phyloP scores from a whole-genome alignment of 2,888 invertebrate species.

The Nasonovia ribisnigri region DNA sequence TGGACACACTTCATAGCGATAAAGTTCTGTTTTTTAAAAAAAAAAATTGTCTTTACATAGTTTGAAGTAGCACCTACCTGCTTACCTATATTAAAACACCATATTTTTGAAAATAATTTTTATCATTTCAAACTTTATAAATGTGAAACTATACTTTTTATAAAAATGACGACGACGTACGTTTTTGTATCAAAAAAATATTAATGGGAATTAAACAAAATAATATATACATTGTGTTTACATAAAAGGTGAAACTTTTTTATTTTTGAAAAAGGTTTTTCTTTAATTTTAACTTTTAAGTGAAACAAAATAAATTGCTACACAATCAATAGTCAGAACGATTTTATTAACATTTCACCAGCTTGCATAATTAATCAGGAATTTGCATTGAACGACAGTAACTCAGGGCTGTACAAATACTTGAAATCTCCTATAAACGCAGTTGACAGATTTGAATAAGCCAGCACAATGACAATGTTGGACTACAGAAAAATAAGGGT shows the following conservation, averaged over 20 bases:
- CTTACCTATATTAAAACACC: not conserved
- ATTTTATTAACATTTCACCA: slow-evolving; percentile 44
- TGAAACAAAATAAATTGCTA: slow-evolving; percentile 14
- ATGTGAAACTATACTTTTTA: not conserved
- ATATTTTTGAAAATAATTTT: not conserved
- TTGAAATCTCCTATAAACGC: slow-evolving; percentile 12
- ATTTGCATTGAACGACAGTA: slow-evolving; percentile 46
- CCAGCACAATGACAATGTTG: not conserved
- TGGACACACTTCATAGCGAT: not conserved
- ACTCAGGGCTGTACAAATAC: slow-evolving; percentile 29
- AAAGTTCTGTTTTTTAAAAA: not conserved
- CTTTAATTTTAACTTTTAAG: not conserved
- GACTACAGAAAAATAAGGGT: slow-evolving; percentile 6
- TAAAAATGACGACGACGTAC: not conserved
- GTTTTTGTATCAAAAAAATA: not conserved
- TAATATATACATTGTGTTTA: not conserved
- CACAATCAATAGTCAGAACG: slow-evolving; percentile 17
- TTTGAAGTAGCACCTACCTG: not conserved
- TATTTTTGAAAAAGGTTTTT: slow-evolving; percentile 7
- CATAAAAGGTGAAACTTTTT: not conserved
- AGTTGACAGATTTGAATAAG: slow-evolving; percentile 38
- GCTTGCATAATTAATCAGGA: slow-evolving; percentile 47
- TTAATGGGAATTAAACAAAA: not conserved
- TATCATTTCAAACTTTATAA: not conserved
- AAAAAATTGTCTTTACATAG: not conserved